Evolutionary conservation across 2,113 vertebrate genomes (phyloP), one percentile per base, ranked within the genome.

Genomic region (Numida meleagris): DNA sequence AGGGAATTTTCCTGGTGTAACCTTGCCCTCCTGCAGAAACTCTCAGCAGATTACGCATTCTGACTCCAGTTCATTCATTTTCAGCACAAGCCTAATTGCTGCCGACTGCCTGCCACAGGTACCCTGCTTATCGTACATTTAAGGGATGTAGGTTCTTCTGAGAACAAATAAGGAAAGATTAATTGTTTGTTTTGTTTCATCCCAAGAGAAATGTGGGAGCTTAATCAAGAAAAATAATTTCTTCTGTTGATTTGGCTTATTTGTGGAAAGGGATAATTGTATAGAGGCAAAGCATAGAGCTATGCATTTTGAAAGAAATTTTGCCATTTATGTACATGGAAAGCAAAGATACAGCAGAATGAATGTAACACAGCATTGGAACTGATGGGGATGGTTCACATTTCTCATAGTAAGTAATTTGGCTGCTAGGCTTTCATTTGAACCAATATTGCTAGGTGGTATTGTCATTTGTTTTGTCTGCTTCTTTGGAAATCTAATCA

Each of bases 151-250:
- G 97, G 97, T 97, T 96, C 97, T 97, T 98, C 95, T 91, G 97
- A 98, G 97, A 98, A 98, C 98, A 98, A 98, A 98, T 98, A 98
- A 98, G 98, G 97, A 98, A 99, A 99, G 99, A 99, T 99, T 99
- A 99, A 99, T 99, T 98, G 99, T 99, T 99, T 98, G 98, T 98
- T 99, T 99, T 98, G 98, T 98, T 98, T 98, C 96, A 91, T 98
- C 99, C 98, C 98, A 98, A 95, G 97, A 98, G 98, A 98, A 99
- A 98, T 97, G 96, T 95, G 96, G 98, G 98, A 98, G 98, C 98
- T 99, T 99, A 99, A 99, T 99, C 99, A 99, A 99, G 99, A 99
- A 99, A 99, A 99, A 99, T 99, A 99, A 99, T 99, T 99, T 98
- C 98, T 98, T 96, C 96, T 97, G 97, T 98, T 98, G 98, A 98